Conservation (phyloP, 2,888 invertebrate species). For the Cremastinae sp. region DNA sequence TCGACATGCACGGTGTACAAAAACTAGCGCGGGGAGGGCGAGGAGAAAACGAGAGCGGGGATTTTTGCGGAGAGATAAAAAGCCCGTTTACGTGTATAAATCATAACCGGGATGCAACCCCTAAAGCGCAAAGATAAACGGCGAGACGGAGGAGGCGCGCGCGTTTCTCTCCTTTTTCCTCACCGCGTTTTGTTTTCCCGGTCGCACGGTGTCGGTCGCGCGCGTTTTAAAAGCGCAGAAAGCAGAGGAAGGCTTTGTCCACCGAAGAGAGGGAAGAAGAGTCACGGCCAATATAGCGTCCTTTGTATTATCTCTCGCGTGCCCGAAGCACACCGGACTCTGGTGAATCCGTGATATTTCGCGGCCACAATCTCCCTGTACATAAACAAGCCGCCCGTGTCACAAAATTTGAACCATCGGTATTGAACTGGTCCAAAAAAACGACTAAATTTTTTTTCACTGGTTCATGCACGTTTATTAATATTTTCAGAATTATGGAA, state of each 20-base stretch:
- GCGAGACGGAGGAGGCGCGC: background rate
- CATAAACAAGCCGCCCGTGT: background rate
- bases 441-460: no score
- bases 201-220: slow-evolving; percentile 38
- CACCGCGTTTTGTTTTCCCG: slow-evolving; percentile 10
- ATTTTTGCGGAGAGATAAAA: slow-evolving; percentile 50
- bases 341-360: slow-evolving; percentile 28
- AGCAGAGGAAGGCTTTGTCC: no score
- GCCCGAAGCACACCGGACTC: slow-evolving; percentile 10
- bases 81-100: slow-evolving; percentile 48
- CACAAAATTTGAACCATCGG: no score
- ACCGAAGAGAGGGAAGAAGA: slow-evolving; percentile 23
- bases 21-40: slow-evolving; percentile 36
- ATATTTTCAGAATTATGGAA: no score
- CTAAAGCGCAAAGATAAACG: slow-evolving; percentile 50
- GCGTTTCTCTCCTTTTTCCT: slow-evolving; percentile 6
- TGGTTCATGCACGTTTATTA: no score
- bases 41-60: no score
- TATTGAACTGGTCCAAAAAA: no score
- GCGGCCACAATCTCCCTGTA: background rate
- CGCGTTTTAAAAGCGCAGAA: no score
- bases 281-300: slow-evolving; percentile 36
- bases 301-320: slow-evolving; percentile 43
- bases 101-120: slow-evolving; percentile 34
- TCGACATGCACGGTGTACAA: slow-evolving; percentile 6